Base-by-base conservation (phyloP, 2,888 invertebrate species). In the Meloe dianella region DNA sequence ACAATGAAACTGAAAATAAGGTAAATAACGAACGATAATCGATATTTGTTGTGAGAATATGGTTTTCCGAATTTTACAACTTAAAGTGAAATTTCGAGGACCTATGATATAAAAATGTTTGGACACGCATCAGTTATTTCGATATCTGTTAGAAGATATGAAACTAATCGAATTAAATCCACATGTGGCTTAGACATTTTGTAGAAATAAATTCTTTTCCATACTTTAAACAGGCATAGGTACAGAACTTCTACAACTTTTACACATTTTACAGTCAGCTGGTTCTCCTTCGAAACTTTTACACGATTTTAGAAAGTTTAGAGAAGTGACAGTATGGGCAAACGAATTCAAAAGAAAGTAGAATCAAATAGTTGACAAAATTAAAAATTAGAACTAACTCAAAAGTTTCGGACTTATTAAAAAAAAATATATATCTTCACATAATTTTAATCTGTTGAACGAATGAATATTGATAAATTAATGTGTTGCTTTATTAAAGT, bases 151-250 rank as follows among this genome's bases (percentile, higher is more conserved):
- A 47, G 17, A 20, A 17, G 17, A 20, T 5, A 47, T 47, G 20
- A 47, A 20, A 59, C 38, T 41, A 56, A 63, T 66, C 63, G 63
- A 61, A 59, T 64, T 61, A 60, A 60, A 67, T 63, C 61, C 74
- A 74, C 74, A 75, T 68, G 69, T 74, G 75, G 67, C 69, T 68
- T 63, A 64, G 73, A 75, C 74, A 73, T 71, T 71, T 74, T 71
- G 60, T 62, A 64, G 65, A 73, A 75, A 17, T 74, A 72, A 73
- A 74, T 73, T 74, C 67, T 69, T 71, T 70, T 74, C 71, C 75
- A 74, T 75, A 75, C 71, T 75, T 74, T 75, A 74, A 74, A 74
- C 73, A 74, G 71, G 67, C 69, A 71, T 73, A 74, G 72, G 73
- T 73, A 74, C 66, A 69, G 69, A 70, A 71, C 66, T 69, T 63